Percentiles rank a stretch among this genome's conserved stretches.
phyloP scores from a whole-genome alignment of 35 echinoderm and acorn worm species.

The Stichopus chloronotus region DNA sequence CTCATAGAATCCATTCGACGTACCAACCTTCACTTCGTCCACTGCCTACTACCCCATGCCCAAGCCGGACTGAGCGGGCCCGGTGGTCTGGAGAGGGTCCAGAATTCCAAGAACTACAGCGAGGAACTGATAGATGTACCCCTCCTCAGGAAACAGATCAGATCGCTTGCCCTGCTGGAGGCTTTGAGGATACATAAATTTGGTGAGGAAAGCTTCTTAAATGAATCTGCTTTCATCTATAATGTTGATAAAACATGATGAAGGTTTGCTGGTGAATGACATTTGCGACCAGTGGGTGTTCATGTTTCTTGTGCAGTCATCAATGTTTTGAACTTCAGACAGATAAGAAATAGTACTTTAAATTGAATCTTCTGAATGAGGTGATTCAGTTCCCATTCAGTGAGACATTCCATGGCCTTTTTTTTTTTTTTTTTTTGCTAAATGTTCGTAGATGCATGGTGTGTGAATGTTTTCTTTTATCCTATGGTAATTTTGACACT shows the following conservation, averaged over 20 bases:
- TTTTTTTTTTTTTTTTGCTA: too few species aligned
- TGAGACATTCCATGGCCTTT: too few species aligned
- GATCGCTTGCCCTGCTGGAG: conserved; percentile 67
- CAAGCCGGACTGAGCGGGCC: conserved; percentile 83
- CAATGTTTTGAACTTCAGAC: too few species aligned
- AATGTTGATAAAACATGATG: too few species aligned
- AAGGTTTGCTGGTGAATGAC: neutral
- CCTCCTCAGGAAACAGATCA: conserved; percentile 75
- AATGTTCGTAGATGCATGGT: too few species aligned
- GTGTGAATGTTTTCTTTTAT: too few species aligned
- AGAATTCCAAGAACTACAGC: conserved; percentile 48
- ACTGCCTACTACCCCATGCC: conserved; percentile 79
- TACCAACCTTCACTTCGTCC: conserved; percentile 90
- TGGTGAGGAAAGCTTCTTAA: neutral
- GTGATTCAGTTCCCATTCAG: too few species aligned
- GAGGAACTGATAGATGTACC: conserved; percentile 82
- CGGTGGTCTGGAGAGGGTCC: conserved; percentile 19
- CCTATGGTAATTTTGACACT: too few species aligned
- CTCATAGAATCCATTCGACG: conserved; percentile 85
- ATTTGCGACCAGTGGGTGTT: too few species aligned
- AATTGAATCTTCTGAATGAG: too few species aligned
- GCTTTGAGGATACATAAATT: conserved; percentile 79
- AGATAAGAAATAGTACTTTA: too few species aligned
- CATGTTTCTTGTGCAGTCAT: too few species aligned
- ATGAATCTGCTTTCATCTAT: neutral